These are phyloP conservation scores for Amiota communis DNA, from an alignment of 2,888 invertebrate genomes.

Conservation along the genomic window DNA sequence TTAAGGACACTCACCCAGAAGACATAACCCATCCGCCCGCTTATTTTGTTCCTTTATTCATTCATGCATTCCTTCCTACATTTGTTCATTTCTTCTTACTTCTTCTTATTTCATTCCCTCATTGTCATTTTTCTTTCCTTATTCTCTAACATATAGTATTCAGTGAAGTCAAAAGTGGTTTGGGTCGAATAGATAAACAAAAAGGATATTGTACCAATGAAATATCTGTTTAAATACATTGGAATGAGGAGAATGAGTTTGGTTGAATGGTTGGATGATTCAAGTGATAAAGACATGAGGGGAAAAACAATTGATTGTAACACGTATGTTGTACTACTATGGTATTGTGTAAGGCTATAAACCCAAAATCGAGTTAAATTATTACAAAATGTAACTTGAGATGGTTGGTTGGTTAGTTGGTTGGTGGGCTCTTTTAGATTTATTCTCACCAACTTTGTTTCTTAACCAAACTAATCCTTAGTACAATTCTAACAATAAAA, in stretches of 20 bases:
- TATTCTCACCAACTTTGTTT: too few relatives aligned
- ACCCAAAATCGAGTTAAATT: not conserved
- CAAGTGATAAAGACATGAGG: too few relatives aligned
- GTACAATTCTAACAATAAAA: too few relatives aligned
- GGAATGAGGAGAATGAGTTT: too few relatives aligned
- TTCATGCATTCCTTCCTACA: not conserved
- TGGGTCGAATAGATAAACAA: slow-evolving; percentile 1
- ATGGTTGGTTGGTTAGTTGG: not conserved
- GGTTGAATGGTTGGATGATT: too few relatives aligned
- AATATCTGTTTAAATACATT: not conserved
- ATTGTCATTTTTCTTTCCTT: not conserved
- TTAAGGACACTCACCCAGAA: slow-evolving; percentile 19
- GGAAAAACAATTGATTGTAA: too few relatives aligned
- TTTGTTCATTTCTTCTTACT: too few relatives aligned
- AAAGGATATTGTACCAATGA: not conserved
- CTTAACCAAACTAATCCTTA: too few relatives aligned
- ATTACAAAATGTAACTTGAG: slow-evolving; percentile 20
- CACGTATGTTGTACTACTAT: too few relatives aligned
- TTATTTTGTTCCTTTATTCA: not conserved
- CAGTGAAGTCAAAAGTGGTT: slow-evolving; percentile 3
- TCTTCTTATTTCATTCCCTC: not conserved
- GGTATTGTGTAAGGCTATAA: too few relatives aligned
- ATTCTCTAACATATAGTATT: not conserved
- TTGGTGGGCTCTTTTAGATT: too few relatives aligned
- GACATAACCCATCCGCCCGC: not conserved